Evolutionary conservation across 2,797 vertebrate species (phyloP), one percentile per base, ranked within the genome.

Genomic region (Macropodus opercularis): DNA sequence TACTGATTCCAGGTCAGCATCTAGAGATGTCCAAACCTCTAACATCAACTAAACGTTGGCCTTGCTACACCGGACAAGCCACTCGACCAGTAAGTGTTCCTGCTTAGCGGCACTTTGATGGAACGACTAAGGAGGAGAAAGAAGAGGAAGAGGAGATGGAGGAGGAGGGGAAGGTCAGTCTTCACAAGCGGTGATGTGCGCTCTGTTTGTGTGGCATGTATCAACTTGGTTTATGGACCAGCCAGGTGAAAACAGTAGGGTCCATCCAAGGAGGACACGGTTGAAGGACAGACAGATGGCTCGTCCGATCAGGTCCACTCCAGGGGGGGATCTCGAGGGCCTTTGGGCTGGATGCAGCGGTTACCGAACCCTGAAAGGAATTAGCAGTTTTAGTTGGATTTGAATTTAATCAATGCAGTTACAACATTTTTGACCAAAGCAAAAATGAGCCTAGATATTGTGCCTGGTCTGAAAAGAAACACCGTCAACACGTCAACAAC

Each of bases 291-390:
- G 54, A 36, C 18, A 43, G 65, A 63, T 15, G 40, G 66, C 38
- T 26, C 21, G 17, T 36, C 75, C 61, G 91, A 92, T 98, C 93
- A 97, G 91, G 95, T 98, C 96, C 96, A 96, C 92, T 96, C 93
- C 82, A 93, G 86, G 43, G 96, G 94, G 48, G 93, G 93, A 48
- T 94, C 92, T 87, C 93, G 91, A 60, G 96, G 95, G 89, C 95
- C 95, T 94, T 89, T 95, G 77, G 95, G 95, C 74, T 94, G 95
- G 81, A 91, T 89, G 89, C 94, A 94, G 82, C 94, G 94, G 90
- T 92, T 95, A 87, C 94, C 93, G 88, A 96, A 96, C 83, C 94
- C 97, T 99, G 79, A 18, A 63, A 68, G 39, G 26, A 64, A 42
- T 69, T 10, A 6, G 62, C 12, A 8, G 2, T 64, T 24, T 76